phyloP scores from a whole-genome alignment of 2,888 invertebrate genomes.

The Theretra japonica region DNA sequence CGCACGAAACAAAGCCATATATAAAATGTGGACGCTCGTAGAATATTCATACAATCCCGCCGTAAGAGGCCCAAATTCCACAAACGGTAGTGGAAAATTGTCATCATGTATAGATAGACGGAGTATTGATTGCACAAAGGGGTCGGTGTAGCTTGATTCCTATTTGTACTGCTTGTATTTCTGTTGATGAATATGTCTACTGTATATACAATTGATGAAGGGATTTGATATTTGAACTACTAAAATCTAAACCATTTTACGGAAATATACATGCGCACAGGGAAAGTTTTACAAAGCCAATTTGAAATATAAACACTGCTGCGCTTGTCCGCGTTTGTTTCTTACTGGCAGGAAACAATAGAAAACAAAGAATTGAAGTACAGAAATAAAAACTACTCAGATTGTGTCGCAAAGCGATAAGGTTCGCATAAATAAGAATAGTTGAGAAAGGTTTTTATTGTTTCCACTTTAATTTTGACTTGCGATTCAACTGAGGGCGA shows the following conservation, averaged over 20 bases:
- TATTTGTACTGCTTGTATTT: not conserved
- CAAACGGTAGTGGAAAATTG: not conserved
- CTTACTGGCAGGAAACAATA: not conserved
- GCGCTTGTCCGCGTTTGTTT: not conserved
- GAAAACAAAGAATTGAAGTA: constrained; percentile 12
- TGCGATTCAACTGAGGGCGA: constrained; percentile 11
- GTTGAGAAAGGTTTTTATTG: constrained; percentile 24
- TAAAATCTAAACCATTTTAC: no score
- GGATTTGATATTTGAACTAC: not conserved
- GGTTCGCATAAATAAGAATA: constrained; percentile 21
- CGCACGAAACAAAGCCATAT: not conserved
- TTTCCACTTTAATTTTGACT: constrained; percentile 25
- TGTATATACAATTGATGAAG: no score
- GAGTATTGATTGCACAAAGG: not conserved
- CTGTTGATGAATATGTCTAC: not conserved
- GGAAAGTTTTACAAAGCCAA: not conserved
- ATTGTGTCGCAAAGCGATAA: constrained; percentile 12
- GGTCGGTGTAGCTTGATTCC: not conserved
- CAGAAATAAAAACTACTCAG: constrained; percentile 27
- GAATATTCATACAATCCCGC: not conserved
- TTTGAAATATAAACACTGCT: constrained; percentile 11
- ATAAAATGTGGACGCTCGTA: not conserved
- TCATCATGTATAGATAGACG: not conserved
- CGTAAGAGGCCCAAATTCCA: not conserved
- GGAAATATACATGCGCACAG: not conserved